Percentiles rank a stretch among this genome's conserved stretches.
These are phyloP conservation scores for Ochropacha duplaris DNA, from an alignment of 2,888 invertebrate species.

Conservation along the genomic window DNA sequence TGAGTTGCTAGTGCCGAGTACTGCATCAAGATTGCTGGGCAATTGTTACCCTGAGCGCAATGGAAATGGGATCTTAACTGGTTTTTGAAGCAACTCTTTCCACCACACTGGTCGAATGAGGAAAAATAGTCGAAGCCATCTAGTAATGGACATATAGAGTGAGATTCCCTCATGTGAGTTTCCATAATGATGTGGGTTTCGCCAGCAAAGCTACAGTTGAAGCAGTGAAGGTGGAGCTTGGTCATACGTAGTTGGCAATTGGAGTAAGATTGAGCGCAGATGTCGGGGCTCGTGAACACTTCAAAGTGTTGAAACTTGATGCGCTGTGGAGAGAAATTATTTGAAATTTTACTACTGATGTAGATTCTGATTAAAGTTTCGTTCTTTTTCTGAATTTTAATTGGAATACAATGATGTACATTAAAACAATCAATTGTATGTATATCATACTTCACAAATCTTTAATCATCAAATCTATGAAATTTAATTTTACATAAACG, in stretches of 20 bases:
- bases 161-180: conserved; percentile 93
- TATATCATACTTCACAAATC: too few relatives aligned
- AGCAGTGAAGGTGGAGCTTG: conserved; percentile 93
- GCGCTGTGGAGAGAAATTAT: conserved; percentile 55
- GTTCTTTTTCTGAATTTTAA: too few relatives aligned
- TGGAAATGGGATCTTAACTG: conserved; percentile 76
- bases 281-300: conserved; percentile 82
- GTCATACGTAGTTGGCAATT: conserved; percentile 87
- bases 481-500: too few relatives aligned
- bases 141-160: conserved; percentile 90
- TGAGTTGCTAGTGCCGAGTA: conserved; percentile 78
- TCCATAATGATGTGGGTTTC: conserved; percentile 90
- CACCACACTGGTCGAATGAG: conserved; percentile 77
- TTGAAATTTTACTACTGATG: neutral
- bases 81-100: conserved; percentile 77
- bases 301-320: conserved; percentile 85
- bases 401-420: too few relatives aligned
- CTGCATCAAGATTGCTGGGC: conserved; percentile 76
- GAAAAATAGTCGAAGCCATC: conserved; percentile 93
- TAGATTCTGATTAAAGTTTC: neutral
- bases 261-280: conserved; percentile 86
- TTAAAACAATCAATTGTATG: too few relatives aligned
- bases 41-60: conserved; percentile 75
- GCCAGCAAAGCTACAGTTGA: conserved; percentile 92
- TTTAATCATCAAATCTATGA: too few relatives aligned